A percentile compares a stretch with the other conserved stretches of the same genome.
These are phyloP conservation scores for Vulpes vulpes DNA, from an alignment of 2,113 vertebrate genomes.

Conservation along the genomic window DNA sequence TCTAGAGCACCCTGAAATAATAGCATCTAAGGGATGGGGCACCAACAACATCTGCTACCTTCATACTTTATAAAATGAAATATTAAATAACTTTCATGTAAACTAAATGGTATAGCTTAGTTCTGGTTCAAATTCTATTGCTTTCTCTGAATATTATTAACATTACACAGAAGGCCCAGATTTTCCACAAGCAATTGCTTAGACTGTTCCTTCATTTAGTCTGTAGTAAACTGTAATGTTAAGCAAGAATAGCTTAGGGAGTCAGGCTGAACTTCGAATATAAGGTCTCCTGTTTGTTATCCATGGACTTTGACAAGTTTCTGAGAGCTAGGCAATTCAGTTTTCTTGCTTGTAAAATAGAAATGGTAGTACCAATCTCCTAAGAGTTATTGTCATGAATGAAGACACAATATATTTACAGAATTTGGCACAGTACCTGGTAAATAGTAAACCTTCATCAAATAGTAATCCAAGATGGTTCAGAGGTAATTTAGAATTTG, in stretches of 20 bases:
- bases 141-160: background rate
- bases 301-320: background rate
- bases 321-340: background rate
- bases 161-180: background rate
- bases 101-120: background rate
- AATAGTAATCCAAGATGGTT: background rate
- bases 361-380: background rate
- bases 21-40: background rate
- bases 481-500: conserved; percentile 27
- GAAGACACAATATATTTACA: background rate
- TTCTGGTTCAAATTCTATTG: conserved; percentile 7
- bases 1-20: background rate
- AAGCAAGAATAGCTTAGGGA: background rate
- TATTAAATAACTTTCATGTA: conserved; percentile 28
- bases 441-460: background rate
- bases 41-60: background rate
- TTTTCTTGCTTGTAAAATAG: background rate
- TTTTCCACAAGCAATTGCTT: background rate
- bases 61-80: background rate
- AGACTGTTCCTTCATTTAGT: background rate
- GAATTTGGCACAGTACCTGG: background rate
- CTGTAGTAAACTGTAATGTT: background rate
- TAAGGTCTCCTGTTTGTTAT: background rate
- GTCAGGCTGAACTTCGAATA: background rate
- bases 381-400: background rate